These are phyloP conservation scores for Limosa lapponica DNA, from an alignment of 2,797 vertebrate species.

Conservation along the genomic window DNA sequence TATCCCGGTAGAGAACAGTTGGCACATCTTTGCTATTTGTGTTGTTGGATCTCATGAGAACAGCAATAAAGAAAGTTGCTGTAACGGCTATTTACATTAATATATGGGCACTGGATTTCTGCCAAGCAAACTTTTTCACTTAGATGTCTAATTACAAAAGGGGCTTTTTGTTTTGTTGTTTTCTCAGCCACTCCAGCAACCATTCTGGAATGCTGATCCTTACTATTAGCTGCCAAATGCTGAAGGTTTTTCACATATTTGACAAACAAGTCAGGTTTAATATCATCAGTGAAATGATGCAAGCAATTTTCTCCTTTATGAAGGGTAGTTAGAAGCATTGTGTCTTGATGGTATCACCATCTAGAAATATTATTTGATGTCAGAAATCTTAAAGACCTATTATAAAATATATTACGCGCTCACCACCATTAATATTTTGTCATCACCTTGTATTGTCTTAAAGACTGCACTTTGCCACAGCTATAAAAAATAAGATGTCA, in stretches of 20 bases:
- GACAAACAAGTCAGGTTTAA: constrained; percentile 53
- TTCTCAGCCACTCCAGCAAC: constrained; percentile 17
- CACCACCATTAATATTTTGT: not conserved
- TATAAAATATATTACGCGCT: not conserved
- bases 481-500: not conserved
- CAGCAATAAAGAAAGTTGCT: constrained; percentile 38
- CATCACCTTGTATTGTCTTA: not conserved
- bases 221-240: not conserved
- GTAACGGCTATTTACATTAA: constrained; percentile 59
- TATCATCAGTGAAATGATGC: constrained; percentile 21
- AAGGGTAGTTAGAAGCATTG: not conserved
- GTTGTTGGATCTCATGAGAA: constrained; percentile 26
- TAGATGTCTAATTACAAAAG: constrained; percentile 42
- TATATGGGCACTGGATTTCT: constrained; percentile 39
- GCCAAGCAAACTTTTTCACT: constrained; percentile 25
- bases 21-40: constrained; percentile 36
- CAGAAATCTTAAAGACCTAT: not conserved
- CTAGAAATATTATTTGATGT: not conserved
- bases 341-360: not conserved
- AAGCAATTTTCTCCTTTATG: constrained; percentile 24
- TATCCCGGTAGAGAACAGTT: constrained; percentile 4
- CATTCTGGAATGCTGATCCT: constrained; percentile 48
- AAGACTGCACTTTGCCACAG: not conserved
- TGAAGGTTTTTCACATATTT: constrained; percentile 48
- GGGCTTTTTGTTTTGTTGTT: not conserved